These are phyloP conservation scores for Camponotus vicinus DNA, from an alignment of 1,140 invertebrate species.

Conservation along the genomic window DNA sequence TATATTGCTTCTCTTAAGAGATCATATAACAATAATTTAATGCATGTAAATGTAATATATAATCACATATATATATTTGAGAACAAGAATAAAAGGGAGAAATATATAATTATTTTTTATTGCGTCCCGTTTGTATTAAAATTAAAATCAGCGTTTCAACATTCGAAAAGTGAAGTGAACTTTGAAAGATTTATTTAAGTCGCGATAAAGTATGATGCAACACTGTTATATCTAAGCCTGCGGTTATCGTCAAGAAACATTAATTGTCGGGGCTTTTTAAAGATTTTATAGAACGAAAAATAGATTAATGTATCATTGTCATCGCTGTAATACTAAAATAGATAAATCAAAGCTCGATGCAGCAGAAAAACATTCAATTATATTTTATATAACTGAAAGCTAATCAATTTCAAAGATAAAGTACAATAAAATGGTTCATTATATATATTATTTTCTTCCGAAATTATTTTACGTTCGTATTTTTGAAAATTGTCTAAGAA, in stretches of 20 bases:
- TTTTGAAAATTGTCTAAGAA: background rate
- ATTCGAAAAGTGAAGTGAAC: background rate
- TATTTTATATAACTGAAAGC: background rate
- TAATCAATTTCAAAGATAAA: constrained; percentile 19
- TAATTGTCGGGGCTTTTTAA: background rate
- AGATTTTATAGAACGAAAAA: constrained; percentile 28
- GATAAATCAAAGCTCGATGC: background rate
- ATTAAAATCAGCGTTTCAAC: background rate
- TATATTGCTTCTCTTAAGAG: no score
- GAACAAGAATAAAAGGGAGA: background rate
- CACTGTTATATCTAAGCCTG: background rate
- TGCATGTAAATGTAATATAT: no score
- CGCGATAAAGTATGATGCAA: background rate
- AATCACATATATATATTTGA: no score
- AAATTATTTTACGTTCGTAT: background rate
- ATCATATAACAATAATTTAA: no score
- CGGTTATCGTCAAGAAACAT: constrained; percentile 11
- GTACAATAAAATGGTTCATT: background rate
- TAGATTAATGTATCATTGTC: constrained; percentile 11
- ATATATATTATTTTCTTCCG: background rate
- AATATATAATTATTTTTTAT: background rate
- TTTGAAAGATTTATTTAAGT: background rate
- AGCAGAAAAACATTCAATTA: constrained; percentile 25
- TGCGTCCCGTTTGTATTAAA: background rate
- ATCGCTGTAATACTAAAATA: background rate